Evolutionary conservation across 2,113 vertebrate species (phyloP).

Genomic region (Caloenas nicobarica): DNA sequence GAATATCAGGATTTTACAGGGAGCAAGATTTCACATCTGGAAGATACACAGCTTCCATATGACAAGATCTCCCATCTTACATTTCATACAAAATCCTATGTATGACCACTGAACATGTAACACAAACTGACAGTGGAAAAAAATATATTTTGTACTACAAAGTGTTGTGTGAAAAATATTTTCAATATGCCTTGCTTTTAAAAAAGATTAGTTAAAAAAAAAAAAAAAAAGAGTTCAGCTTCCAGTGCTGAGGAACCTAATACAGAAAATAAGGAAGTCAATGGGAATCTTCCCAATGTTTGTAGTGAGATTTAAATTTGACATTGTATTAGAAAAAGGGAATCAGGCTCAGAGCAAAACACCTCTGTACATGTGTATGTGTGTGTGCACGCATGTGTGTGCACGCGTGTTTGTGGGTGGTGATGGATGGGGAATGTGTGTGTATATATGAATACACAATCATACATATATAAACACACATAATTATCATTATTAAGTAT

Average conservation of each 20-base stretch:
- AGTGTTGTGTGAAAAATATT: background rate
- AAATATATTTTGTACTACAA: background rate
- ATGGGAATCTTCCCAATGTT: background rate
- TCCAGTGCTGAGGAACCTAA: background rate
- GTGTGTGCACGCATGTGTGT: background rate
- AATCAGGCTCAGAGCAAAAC: background rate
- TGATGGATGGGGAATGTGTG: slow-evolving; percentile 23
- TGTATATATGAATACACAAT: background rate
- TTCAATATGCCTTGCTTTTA: background rate
- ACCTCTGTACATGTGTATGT: background rate
- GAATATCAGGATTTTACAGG: background rate
- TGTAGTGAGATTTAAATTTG: background rate
- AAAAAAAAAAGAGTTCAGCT: background rate
- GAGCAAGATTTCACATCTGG: background rate
- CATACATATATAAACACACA: slow-evolving; percentile 33
- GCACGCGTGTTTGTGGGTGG: background rate
- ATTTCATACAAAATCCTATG: background rate
- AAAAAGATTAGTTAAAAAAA: background rate
- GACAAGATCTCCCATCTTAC: background rate
- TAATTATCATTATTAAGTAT: background rate
- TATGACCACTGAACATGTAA: background rate
- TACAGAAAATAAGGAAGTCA: background rate
- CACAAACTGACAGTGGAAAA: background rate
- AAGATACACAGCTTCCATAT: background rate
- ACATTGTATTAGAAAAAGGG: background rate